Conservation (phyloP, 2,113 vertebrate genomes). For the Paradoxurus hermaphroditus region DNA sequence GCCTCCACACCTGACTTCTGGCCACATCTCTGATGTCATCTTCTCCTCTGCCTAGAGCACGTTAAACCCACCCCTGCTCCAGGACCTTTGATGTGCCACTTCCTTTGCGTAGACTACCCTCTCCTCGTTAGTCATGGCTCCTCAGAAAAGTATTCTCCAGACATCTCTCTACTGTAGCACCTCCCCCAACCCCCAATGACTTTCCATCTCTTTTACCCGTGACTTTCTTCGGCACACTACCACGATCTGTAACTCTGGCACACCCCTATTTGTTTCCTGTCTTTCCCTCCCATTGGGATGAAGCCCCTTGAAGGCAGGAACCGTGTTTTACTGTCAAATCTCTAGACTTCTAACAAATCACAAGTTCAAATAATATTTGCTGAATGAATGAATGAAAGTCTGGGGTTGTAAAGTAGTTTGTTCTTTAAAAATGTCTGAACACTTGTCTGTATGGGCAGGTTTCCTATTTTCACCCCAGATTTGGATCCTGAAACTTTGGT, state of each 20-base stretch:
- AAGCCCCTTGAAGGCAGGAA: not conserved
- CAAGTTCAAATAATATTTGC: not conserved
- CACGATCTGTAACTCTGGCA: not conserved
- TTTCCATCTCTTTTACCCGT: not conserved
- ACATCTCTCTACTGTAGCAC: not conserved
- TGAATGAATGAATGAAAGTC: not conserved
- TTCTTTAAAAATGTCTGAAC: not conserved
- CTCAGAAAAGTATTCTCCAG: not conserved
- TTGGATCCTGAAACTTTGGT: not conserved
- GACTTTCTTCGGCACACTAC: accelerated
- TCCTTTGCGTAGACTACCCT: not conserved
- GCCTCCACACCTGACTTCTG: not conserved
- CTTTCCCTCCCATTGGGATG: not conserved
- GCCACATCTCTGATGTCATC: not conserved
- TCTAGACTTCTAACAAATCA: not conserved
- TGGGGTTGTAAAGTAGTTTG: not conserved
- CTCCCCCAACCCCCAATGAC: not conserved
- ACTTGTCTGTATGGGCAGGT: not conserved
- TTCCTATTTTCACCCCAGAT: not conserved
- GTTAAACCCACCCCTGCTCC: not conserved
- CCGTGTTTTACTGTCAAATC: not conserved
- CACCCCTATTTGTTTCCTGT: not conserved
- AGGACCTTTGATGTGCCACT: not conserved
- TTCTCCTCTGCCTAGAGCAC: not conserved
- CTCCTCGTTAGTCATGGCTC: not conserved